Percentiles rank a stretch among this genome's conserved stretches.
These are phyloP conservation scores for Lydus trimaculatus DNA, from an alignment of 2,888 invertebrate species.

Conservation along the genomic window DNA sequence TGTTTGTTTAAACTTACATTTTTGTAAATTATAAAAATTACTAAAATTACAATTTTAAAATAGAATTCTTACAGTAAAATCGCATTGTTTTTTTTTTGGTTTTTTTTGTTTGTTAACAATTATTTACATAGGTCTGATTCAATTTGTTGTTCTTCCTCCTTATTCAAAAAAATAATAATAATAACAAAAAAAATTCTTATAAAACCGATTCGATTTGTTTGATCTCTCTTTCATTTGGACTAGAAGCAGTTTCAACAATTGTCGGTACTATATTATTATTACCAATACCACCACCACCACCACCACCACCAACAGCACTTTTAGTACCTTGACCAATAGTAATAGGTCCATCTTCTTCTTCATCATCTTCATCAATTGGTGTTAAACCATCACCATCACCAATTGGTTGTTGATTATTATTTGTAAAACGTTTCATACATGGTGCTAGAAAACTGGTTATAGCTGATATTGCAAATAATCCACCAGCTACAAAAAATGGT, in stretches of 20 bases:
- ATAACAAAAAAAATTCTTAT: too few species aligned
- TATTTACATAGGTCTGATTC: constrained; percentile 15
- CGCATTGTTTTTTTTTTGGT: not conserved
- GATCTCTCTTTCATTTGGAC: constrained; percentile 65
- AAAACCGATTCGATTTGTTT: constrained; percentile 79
- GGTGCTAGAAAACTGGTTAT: constrained; percentile 83
- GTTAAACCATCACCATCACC: constrained; percentile 71
- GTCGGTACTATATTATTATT: constrained; percentile 65
- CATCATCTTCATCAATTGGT: constrained; percentile 84
- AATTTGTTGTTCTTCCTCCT: constrained; percentile 14
- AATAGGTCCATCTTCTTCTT: constrained; percentile 73
- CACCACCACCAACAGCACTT: constrained; percentile 11
- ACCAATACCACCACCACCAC: constrained; percentile 46
- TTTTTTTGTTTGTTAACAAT: not conserved
- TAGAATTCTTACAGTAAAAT: not conserved
- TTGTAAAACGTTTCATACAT: constrained; percentile 67
- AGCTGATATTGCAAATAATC: constrained; percentile 84
- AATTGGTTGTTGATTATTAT: constrained; percentile 56
- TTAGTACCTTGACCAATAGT: constrained; percentile 65
- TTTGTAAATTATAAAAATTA: constrained; percentile 9
- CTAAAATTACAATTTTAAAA: constrained; percentile 11
- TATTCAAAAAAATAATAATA: constrained; percentile 26
- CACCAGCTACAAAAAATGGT: constrained; percentile 93
- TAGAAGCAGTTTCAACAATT: constrained; percentile 80
- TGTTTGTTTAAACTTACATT: not conserved